Base-by-base conservation (phyloP, 2,113 vertebrate genomes). In the Actenoides hombroni region DNA sequence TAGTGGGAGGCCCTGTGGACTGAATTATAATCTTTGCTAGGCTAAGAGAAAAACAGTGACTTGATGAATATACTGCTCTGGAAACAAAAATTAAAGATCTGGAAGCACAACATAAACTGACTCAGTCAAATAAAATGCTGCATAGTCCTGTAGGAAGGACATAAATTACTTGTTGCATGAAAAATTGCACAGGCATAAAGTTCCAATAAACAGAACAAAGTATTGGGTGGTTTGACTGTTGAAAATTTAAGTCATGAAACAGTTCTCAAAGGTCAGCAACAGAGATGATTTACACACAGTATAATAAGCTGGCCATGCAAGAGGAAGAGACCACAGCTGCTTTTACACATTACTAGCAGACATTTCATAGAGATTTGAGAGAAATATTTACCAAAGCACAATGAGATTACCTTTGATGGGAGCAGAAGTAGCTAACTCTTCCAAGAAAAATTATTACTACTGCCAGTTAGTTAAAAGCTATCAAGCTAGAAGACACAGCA, bases 351-450 rank as follows among this genome's bases (percentile, higher is more conserved):
- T 44, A 29, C 14, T 77, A 63, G 28, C 25, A 92, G 28, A 17
- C 3, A 8, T 33, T 31, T 25, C 25, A 39, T n/a, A 70, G 28
- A 83, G 9, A 37, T 20, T 28, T 88, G 29, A 5, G 28, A 54
- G 31, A 88, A 59, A 1, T 16, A 60, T 65, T 74, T 59, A 61
- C 4, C 6, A 73, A 93, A 92, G 51, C 16, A 51, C 23, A 11
- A 10, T 14, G 35, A 31, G 0, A 3, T 13, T 78, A 13, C 42
- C 11, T 7, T 57, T 0, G 0, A 11, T 5, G 2, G 40, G 40
- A 65, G 9, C 2, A 15, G 5, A 90, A 57, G 40, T 12, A 73
- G 11, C 6, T 23, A 85, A 16, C 3, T 44, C 7, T 65, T 44
- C 5, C 21, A 57, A 77, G 19, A 35, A 48, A 77, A 73, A 20